Base-by-base conservation (phyloP, 2,113 vertebrate genomes). In the Eubucco bourcierii region DNA sequence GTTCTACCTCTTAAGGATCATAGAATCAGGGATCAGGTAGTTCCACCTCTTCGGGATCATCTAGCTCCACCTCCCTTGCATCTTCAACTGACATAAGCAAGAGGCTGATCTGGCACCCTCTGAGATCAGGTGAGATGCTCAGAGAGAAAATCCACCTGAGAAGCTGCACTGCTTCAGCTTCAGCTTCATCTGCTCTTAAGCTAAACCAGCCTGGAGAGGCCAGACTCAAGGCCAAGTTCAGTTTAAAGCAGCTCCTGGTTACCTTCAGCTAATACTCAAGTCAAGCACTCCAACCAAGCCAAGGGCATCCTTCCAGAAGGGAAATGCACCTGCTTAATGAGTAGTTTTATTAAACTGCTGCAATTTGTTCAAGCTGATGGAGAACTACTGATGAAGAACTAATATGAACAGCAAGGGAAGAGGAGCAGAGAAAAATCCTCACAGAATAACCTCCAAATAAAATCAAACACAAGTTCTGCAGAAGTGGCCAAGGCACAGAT, bases 321-420 rank as follows among this genome's bases (percentile, higher is more conserved):
- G 79, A 78, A 63, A 3, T 19, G 66, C 72, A 90, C 86, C 91
- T 84, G 27, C 44, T 79, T 56, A 39, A 76, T 3, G 24, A 89
- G 29, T 1, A 34, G 37, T 59, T 90, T 85, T 56, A 75, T 84
- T 59, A 68, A 84, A 91, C 33, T 2, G 7, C 28, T 68, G 80
- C 31, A 56, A 87, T 79, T 82, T 88, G 79, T 82, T 94, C 80
- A 79, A 75, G 90, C 41, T 93, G 85, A 84, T 91, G 78, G 84
- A 87, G 66, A 71, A 59, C 71, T 63, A 67, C 78, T 93, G 82
- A 84, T 28, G 85, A 44, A 84, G 79, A 93, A 87, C 88, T 87
- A 81, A 90, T 75, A 33, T 5, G 47, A 87, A 59, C 47, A 71
- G 91, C 2, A 7, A 81, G 53, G 63, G 80, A 90, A 84, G 61